These are phyloP conservation scores for Hippolais icterina DNA, from an alignment of 2,113 vertebrate species.

Conservation along the genomic window DNA sequence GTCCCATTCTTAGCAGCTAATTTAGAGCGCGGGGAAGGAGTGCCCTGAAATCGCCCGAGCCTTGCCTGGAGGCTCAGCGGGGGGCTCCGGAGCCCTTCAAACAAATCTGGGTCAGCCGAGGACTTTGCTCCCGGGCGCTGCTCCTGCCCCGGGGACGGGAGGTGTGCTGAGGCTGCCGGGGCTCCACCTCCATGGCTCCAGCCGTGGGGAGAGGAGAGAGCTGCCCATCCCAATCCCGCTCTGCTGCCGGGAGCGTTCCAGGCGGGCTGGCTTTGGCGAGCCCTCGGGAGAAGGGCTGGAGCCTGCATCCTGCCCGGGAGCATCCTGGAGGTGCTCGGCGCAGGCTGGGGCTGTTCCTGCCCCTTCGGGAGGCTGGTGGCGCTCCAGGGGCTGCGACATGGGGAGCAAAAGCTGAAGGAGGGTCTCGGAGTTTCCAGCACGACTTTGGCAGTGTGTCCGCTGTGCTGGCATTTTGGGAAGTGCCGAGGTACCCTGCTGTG, in stretches of 20 bases:
- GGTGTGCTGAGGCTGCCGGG: not conserved
- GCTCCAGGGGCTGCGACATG: fast-evolving
- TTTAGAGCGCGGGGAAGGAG: not conserved
- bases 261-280: not conserved
- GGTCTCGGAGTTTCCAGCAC: fast-evolving
- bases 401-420: not conserved
- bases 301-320: not conserved
- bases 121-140: not conserved
- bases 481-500: fast-evolving
- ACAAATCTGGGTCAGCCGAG: constrained; percentile 45
- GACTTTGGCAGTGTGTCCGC: fast-evolving
- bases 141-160: not conserved
- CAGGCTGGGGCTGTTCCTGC: not conserved
- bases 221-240: fast-evolving
- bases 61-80: constrained; percentile 24
- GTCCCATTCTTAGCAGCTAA: constrained; percentile 65
- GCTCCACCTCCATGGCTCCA: fast-evolving
- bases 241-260: not conserved
- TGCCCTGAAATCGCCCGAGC: constrained; percentile 35
- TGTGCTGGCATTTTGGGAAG: fast-evolving
- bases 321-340: not conserved
- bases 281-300: not conserved
- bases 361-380: not conserved
- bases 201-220: not conserved
- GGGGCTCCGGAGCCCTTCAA: not conserved